Base-by-base conservation (phyloP, 1,140 invertebrate genomes). In the Drosophila guanche region DNA sequence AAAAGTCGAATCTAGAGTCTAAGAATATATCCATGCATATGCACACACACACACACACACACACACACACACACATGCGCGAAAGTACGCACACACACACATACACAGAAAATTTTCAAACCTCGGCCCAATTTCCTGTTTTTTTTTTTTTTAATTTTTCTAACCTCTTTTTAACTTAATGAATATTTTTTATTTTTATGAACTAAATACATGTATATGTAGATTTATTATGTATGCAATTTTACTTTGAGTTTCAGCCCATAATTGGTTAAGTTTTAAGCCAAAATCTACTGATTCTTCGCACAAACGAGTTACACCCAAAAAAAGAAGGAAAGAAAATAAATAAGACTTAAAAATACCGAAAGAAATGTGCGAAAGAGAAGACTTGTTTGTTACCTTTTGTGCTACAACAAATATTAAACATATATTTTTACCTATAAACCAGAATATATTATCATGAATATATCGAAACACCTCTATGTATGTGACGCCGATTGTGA, bases 71-170 rank as follows among this genome's bases (percentile, higher is more conserved):
- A 53, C 41, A 53, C n/a, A 59, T 27, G 61, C 20, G 60, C 37
- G 53, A 43, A 40, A 29, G 51, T 25, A 37, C 25, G 6, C 52
- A 71, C 46, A 57, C 33, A 72, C 20, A 52, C 8, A 63, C 22
- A 52, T 50, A 69, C 50, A 58, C 43, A 81, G 48, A 75, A 61
- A 78, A 77, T 81, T 81, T 85, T 89, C 79, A 89, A 89, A 58
- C 83, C 71, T 90, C 79, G 90, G 90, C 89, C 90, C 89, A 88
- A 90, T 90, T 90, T 89, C 89, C 85, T 90, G 85, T 90, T 88
- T 89, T 89, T 80, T 90, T 69, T n/a, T 77, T 79, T 57, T 60
- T 46, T 60, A 50, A 65, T 73, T 75, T 54, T 63, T 68, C 62
- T 69, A 72, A 54, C 20, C 45, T 45, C 22, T 55, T 62, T 70